Base-by-base conservation (phyloP, 2,113 vertebrate species). In the Platysteira castanea region DNA sequence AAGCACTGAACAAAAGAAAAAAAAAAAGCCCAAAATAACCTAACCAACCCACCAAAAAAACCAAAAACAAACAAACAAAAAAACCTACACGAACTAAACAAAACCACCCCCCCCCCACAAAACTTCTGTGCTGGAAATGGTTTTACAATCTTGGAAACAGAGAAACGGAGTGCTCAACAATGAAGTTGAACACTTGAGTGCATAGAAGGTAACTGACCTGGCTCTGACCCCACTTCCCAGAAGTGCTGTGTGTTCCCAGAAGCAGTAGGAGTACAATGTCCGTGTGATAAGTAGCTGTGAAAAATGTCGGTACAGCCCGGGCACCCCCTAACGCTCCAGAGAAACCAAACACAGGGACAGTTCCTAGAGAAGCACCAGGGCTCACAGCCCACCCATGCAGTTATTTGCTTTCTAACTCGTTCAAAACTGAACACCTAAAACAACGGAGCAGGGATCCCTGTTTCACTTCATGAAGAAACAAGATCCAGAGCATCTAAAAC, bases 251-350 rank as follows among this genome's bases (percentile, higher is more conserved):
- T 33, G 30, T 71, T 94, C 69, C 70, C 78, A 93, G 77, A 71
- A 93, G 81, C 20, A 82, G 0, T 5, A 71, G 47, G 33, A 82
- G 89, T 27, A 61, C 21, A n/a, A 60, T 4, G 21, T 47, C 39
- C 8, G 0, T 28, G 57, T n/a, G 20, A 44, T 31, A 73, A 65
- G 31, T 47, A 35, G n/a, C 54, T 65, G 37, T 31, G 52, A 70
- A 57, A 93, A 52, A 33, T 1, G 1, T 23, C n/a, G 0, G 1
- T 47, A 70, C 1, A 2, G 77, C 50, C 53, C 0, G 0, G 71
- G 54, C 60, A 75, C 18, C 44, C 60, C 65, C 74, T 28, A 75
- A n/a, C 11, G 12, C 13, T 42, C 30, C 37, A 60, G 35, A 82
- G 75, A 93, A 89, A 82, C n/a, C 50, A 19, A 74, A 56, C 27